A percentile compares a stretch with the other conserved stretches of the same genome.
These are phyloP conservation scores for Drosophila histrio DNA, from an alignment of 2,888 invertebrate genomes.

Conservation along the genomic window DNA sequence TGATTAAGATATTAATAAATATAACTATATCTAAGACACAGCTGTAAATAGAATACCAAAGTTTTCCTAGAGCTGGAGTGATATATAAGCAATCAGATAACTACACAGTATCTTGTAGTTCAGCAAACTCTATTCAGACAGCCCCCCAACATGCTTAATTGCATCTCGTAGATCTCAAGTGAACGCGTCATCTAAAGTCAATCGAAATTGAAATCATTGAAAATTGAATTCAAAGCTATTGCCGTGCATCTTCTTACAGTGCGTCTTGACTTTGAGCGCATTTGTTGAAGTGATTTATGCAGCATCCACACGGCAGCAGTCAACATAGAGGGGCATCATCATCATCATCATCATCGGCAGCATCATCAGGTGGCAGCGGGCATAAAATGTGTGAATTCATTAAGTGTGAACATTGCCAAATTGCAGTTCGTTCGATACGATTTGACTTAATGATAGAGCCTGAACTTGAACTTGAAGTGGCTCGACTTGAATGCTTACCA, in stretches of 20 bases:
- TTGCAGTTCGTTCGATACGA: conserved; percentile 58
- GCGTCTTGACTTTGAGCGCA: conserved; percentile 70
- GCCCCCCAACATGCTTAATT: conserved; percentile 38
- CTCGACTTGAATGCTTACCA: conserved; percentile 17
- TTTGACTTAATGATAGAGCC: conserved; percentile 59
- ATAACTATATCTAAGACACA: too few species aligned
- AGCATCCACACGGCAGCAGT: conserved; percentile 19
- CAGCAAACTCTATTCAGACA: not conserved
- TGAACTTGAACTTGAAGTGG: conserved; percentile 76
- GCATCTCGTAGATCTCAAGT: conserved; percentile 39
- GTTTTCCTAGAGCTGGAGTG: too few species aligned
- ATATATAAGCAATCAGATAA: too few species aligned
- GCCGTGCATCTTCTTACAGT: conserved; percentile 35
- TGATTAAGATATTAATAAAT: too few species aligned
- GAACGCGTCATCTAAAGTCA: conserved; percentile 23
- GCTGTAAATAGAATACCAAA: too few species aligned
- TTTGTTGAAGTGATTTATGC: conserved; percentile 58
- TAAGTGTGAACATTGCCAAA: conserved; percentile 73
- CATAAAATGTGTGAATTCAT: conserved; percentile 57
- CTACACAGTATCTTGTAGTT: not conserved
- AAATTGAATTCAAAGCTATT: conserved; percentile 6
- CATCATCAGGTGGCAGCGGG: conserved; percentile 1
- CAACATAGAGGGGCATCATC: conserved; percentile 1
- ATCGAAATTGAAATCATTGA: conserved; percentile 43
- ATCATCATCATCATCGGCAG: not conserved